Evolutionary conservation across 2,888 invertebrate species (phyloP), one percentile per base, ranked within the genome.

Genomic region (Augochlorella aurata): DNA sequence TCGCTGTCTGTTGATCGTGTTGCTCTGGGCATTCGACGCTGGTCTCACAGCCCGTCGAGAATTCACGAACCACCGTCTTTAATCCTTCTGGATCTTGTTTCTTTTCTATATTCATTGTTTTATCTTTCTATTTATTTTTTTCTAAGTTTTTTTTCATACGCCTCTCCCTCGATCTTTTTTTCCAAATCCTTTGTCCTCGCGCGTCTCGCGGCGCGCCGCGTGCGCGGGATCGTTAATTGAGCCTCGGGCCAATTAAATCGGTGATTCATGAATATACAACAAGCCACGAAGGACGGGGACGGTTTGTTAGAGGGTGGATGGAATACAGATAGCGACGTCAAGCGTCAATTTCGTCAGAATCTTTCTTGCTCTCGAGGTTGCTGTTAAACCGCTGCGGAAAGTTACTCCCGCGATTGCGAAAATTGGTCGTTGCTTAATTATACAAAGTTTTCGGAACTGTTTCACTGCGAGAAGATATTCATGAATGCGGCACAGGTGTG

Each of bases 321-420:
- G 77, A 52, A 80, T 83, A 89, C 79, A 82, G 79, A 88, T 84
- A 90, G 85, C 85, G 86, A 89, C 86, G 90, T 86, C 89, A 88
- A 80, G 84, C 89, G 89, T 88, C 82, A 86, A 89, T 86, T 83
- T 83, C 88, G 88, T 85, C 29, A 61, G 61, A 29, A 29, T 61
- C 61, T 61, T 29, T 29, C 61, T 16, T 9, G 7, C 5, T 58
- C 14, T 24, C 50, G 18, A 50, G 8, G 18, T 18, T 50, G 18
- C 50, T 18, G 18, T 18, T 5, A 8, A 16, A 50, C 16, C 8
- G 1, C 2, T 8, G 8, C 50, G 4, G 50, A 1, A 18, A 50
- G 7, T 50, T 12, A 18, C 14, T 5, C 8, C 1, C 18, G 38
- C 50, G 18, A 50, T 50, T 18, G 18, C 50, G 50, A 2, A 8